These are phyloP conservation scores for Zapornia atra DNA, from an alignment of 2,113 vertebrate species.

Conservation along the genomic window DNA sequence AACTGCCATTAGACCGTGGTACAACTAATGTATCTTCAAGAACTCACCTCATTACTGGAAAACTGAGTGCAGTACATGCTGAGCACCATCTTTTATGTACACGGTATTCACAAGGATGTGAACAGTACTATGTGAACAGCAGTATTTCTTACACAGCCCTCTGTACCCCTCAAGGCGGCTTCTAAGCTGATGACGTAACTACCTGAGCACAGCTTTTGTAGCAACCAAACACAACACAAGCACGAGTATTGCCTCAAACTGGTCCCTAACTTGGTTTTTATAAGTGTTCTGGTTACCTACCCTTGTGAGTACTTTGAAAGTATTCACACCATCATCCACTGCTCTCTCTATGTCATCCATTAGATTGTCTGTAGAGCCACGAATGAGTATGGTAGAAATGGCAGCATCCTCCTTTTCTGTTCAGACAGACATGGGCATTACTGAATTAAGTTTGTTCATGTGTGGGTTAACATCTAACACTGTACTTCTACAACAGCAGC, in stretches of 20 bases:
- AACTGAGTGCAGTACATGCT: not conserved
- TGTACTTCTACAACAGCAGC: not conserved
- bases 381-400: slow-evolving; percentile 92
- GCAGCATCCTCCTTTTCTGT: slow-evolving; percentile 93
- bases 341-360: slow-evolving; percentile 98
- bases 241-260: not conserved
- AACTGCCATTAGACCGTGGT: not conserved
- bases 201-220: not conserved
- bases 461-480: too few relatives aligned
- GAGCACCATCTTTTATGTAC: not conserved
- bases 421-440: not conserved
- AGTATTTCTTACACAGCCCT: not conserved
- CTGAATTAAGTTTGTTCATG: not conserved
- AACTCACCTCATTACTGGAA: not conserved
- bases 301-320: slow-evolving; percentile 95
- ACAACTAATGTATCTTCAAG: not conserved
- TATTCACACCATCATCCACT: slow-evolving; percentile 95
- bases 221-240: not conserved
- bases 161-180: not conserved
- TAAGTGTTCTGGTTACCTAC: slow-evolving; percentile 71
- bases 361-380: slow-evolving; percentile 95
- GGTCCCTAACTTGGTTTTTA: not conserved
- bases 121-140: too few relatives aligned
- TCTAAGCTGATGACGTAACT: not conserved
- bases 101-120: not conserved